These are phyloP conservation scores for Helobdella robusta DNA, from an alignment of 2,888 invertebrate genomes.

Conservation along the genomic window DNA sequence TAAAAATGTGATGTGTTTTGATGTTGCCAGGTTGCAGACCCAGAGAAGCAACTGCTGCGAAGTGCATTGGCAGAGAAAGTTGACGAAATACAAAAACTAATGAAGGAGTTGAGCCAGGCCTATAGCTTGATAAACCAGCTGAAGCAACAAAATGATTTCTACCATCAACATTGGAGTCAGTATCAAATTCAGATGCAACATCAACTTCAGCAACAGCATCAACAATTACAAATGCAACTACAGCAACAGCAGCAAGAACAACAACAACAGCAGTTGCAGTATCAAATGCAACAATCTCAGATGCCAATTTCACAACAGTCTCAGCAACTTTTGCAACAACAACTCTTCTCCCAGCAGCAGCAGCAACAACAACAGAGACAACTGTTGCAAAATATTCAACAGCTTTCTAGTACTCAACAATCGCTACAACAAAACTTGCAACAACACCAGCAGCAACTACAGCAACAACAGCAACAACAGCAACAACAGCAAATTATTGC, in stretches of 20 bases:
- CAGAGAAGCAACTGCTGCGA: slow-evolving; percentile 19
- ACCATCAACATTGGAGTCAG: slow-evolving; percentile 20
- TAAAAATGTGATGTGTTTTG: no score
- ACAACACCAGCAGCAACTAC: slow-evolving; percentile 13
- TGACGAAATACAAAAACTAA: slow-evolving; percentile 23
- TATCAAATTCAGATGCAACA: slow-evolving; percentile 24
- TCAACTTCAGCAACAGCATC: slow-evolving; percentile 10
- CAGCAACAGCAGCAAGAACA: background rate
- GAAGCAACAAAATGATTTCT: slow-evolving; percentile 21
- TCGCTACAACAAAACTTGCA: background rate
- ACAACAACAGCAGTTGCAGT: background rate
- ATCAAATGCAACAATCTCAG: background rate
- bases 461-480: slow-evolving; percentile 6
- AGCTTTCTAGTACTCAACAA: background rate
- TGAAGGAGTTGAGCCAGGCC: slow-evolving; percentile 35
- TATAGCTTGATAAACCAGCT: slow-evolving; percentile 31
- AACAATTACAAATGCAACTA: background rate
- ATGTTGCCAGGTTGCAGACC: background rate
- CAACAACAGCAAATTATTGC: background rate
- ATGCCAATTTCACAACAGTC: background rate
- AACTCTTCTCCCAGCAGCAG: background rate
- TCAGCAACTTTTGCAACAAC: slow-evolving; percentile 12
- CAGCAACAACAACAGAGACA: slow-evolving; percentile 11
- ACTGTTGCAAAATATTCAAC: slow-evolving; percentile 14
- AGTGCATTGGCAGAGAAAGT: slow-evolving; percentile 18